Evolutionary conservation across 2,888 invertebrate genomes (phyloP), one percentile per base, ranked within the genome.

Genomic region (Chaitophorus viminalis): DNA sequence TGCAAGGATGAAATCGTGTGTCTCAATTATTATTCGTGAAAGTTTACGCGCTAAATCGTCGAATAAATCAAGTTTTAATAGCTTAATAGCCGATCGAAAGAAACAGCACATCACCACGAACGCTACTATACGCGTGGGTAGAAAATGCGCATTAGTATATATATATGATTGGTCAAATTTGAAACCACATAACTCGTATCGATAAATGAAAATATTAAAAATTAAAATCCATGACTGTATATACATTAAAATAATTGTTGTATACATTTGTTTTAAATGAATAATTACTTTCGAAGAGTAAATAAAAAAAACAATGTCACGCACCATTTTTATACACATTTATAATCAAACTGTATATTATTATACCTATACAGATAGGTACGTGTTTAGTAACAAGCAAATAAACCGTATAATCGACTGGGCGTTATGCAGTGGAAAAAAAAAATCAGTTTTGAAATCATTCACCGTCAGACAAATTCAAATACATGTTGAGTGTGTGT

Each of bases 351-450:
- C 31, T 29, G 17, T 70, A 11, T n/a, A 6, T 29, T 29, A n/a
- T 68, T 74, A 74, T 60, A 79, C 36, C 25, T 36, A 60, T n/a
- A n/a, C n/a, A n/a, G n/a, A n/a, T 29, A 36, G 77, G 60, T 36
- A 72, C 33, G 70, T 46, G 65, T 84, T 84, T 76, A 75, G 83
- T 84, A 76, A 68, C 65, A 65, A 68, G 11, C 0, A 76, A 76
- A 76, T 76, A 76, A 68, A 84, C 84, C 84, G 84, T 84, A 76
- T 84, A 84, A 84, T 84, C 76, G 65, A 76, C 46, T 29, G 46
- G 33, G 25, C n/a, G 76, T 76, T 39, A 60, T 60, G 9, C 17
- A n/a, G 68, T 18, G 9, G 18, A 78, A 78, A 75, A 75, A n/a
- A 75, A 83, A 65, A 84, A 76, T 33, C 46, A 39, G 76, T 84